A percentile compares a stretch with the other conserved stretches of the same genome.
phyloP scores from a whole-genome alignment of 2,888 invertebrate genomes.

The Pyrocoelia pectoralis region DNA sequence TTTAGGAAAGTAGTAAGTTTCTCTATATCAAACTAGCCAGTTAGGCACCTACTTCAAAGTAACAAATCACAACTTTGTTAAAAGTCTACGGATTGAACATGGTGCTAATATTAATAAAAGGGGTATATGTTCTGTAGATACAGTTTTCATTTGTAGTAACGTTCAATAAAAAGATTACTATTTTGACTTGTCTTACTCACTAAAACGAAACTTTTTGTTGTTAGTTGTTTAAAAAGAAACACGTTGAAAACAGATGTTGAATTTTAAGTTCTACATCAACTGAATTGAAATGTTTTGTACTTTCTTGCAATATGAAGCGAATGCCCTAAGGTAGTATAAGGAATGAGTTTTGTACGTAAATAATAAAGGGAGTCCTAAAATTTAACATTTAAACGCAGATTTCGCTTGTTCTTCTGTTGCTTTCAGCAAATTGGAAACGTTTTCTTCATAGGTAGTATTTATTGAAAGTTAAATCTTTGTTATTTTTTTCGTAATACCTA shows the following conservation, averaged over 20 bases:
- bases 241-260: constrained; percentile 12
- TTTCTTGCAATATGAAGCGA: not conserved
- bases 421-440: not conserved
- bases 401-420: not conserved
- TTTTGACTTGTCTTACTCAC: too few species aligned
- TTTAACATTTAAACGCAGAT: not conserved
- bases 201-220: not conserved
- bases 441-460: not conserved
- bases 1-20: not conserved
- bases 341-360: not conserved
- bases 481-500: too few species aligned
- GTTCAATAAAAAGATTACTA: too few species aligned
- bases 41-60: too few species aligned
- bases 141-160: too few species aligned
- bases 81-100: too few species aligned
- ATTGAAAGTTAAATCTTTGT: too few species aligned
- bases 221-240: constrained; percentile 1
- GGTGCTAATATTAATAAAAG: too few species aligned
- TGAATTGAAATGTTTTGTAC: constrained; percentile 14
- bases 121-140: too few species aligned
- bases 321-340: not conserved
- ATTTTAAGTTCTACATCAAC: constrained; percentile 18
- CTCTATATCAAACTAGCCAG: not conserved
- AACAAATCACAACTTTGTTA: too few species aligned
- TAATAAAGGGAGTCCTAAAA: not conserved